Percentiles rank a stretch among this genome's conserved stretches.
These are phyloP conservation scores for Megamerina dolium DNA, from an alignment of 2,888 invertebrate genomes.

Conservation along the genomic window DNA sequence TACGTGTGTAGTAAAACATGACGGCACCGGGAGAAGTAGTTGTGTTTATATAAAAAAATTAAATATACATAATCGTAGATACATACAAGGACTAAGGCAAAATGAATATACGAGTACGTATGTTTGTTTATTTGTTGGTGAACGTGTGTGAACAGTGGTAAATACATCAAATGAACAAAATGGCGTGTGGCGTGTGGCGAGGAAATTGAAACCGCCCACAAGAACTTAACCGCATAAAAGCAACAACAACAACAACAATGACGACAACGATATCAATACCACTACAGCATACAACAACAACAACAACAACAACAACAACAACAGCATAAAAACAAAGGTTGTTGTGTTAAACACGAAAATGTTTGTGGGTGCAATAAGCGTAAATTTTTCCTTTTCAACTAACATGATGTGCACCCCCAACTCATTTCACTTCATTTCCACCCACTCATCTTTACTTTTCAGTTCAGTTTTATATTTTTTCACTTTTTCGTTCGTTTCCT, in stretches of 20 bases:
- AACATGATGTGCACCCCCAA: too few relatives aligned
- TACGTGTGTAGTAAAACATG: too few relatives aligned
- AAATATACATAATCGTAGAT: too few relatives aligned
- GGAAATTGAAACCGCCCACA: slow-evolving; percentile 20
- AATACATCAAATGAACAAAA: slow-evolving; percentile 5
- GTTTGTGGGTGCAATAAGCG: slow-evolving; percentile 45
- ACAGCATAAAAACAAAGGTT: too few relatives aligned
- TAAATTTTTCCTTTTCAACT: slow-evolving; percentile 28
- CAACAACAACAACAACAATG: slow-evolving; percentile 5
- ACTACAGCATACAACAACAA: slow-evolving; percentile 2
- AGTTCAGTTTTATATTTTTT: slow-evolving; percentile 45
- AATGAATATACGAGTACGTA: too few relatives aligned
- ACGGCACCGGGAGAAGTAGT: too few relatives aligned
- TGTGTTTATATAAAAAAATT: too few relatives aligned
- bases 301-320: slow-evolving; percentile 2
- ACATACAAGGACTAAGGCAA: too few relatives aligned
- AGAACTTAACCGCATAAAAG: background rate
- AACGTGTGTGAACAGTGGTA: background rate
- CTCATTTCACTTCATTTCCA: too few relatives aligned
- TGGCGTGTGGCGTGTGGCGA: slow-evolving; percentile 36
- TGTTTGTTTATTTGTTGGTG: background rate
- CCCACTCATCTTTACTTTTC: too few relatives aligned
- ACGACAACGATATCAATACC: background rate
- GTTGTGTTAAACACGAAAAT: slow-evolving; percentile 43
- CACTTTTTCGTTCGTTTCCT: too few relatives aligned